phyloP scores from a whole-genome alignment of 1,140 invertebrate genomes.

The Mamestra configurata region DNA sequence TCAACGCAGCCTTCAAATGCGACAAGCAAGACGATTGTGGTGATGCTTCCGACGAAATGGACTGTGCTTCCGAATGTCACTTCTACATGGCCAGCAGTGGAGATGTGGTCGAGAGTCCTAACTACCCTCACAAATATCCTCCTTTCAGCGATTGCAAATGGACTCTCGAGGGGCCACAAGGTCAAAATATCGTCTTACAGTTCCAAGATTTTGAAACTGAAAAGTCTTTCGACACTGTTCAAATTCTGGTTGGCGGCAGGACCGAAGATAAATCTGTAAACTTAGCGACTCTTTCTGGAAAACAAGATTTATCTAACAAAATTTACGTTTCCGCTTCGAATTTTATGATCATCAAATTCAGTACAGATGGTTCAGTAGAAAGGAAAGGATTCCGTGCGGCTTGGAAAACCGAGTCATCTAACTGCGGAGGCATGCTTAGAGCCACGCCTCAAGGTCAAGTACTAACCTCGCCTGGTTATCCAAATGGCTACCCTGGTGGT shows the following conservation, averaged over 20 bases:
- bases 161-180: slow-evolving; percentile 98
- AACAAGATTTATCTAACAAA: slow-evolving; percentile 94
- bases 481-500: slow-evolving; percentile 97
- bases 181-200: slow-evolving; percentile 97
- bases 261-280: slow-evolving; percentile 98
- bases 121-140: slow-evolving; percentile 97
- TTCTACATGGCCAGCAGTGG: slow-evolving; percentile 97
- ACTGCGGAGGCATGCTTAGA: slow-evolving; percentile 94
- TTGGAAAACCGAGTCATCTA: slow-evolving; percentile 97
- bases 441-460: slow-evolving; percentile 95
- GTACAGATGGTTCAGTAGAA: slow-evolving; percentile 97
- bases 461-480: slow-evolving; percentile 96
- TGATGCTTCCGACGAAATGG: slow-evolving; percentile 96
- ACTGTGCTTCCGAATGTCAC: slow-evolving; percentile 95
- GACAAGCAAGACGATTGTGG: slow-evolving; percentile 98
- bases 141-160: slow-evolving; percentile 98
- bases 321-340: slow-evolving; percentile 98
- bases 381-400: slow-evolving; percentile 97
- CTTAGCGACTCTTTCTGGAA: slow-evolving; percentile 96
- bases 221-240: slow-evolving; percentile 98
- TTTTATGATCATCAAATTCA: slow-evolving; percentile 99
- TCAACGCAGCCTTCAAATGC: slow-evolving; percentile 96
- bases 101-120: slow-evolving; percentile 98
- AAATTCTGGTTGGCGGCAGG: slow-evolving; percentile 97
- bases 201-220: slow-evolving; percentile 99